Evolutionary conservation across 1,140 invertebrate species (phyloP), one percentile per base, ranked within the genome.

Genomic region (Anastrepha obliqua): DNA sequence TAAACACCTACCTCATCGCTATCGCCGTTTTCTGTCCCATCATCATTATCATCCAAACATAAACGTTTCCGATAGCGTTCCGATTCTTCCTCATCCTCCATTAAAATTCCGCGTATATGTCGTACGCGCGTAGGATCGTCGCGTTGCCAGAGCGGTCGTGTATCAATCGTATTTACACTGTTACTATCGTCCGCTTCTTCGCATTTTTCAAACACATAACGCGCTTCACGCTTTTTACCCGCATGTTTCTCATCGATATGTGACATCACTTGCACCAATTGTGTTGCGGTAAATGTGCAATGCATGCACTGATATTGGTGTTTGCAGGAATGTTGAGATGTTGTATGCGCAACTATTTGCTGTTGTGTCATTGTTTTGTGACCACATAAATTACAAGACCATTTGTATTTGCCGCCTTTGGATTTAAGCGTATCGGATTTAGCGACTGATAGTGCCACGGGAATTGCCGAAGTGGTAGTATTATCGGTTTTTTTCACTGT

Each of bases 291-390:
- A 44, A 87, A 89, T 20, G 88, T 96, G 97, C 15, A 96, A 89
- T 74, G 95, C 95, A 90, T 96, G 97, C 65, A 95, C 94, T 96
- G 96, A 97, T 2, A 95, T 94, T 93, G 93, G 94, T 94, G n/a
- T 93, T 93, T n/a, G 92, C 90, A 3, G 90, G 89, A n/a, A 89
- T 87, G 86, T 58, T 58, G 39, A 20, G 85, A 81, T 15, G 86
- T 17, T 15, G 62, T 64, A 86, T 88, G 88, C 1, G 60, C 78
- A 17, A 81, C 58, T 11, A 88, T 88, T 74, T 87, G 85, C 11
- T 59, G 59, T 11, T 78, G 44, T 47, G 85, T 88, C 20, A 59
- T 44, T 17, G 62, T 39, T 29, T 2, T 51, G 85, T 74, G 51
- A 55, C 81, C 67, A 29, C 88, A 88, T 20, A 88, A 39, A 67